A percentile compares a stretch with the other conserved stretches of the same genome.
phyloP scores from a whole-genome alignment of 2,113 vertebrate species.

The Choloepus hoffmanni region DNA sequence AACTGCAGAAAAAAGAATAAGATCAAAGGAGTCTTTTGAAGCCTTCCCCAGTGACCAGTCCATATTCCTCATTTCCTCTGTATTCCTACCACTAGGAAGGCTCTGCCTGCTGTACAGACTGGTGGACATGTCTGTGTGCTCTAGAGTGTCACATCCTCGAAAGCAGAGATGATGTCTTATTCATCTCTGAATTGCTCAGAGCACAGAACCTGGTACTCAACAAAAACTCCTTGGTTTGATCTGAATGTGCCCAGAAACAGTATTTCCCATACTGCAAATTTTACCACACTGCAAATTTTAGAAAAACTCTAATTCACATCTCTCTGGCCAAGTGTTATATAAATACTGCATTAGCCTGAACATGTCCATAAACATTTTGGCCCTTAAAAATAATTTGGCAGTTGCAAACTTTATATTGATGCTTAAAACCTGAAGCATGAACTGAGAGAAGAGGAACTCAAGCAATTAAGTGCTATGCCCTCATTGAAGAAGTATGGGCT shows the following conservation, averaged over 20 bases:
- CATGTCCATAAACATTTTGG: neutral
- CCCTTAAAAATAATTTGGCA: slow-evolving; percentile 18
- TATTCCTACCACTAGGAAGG: neutral
- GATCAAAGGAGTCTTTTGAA: neutral
- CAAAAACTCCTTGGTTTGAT: neutral
- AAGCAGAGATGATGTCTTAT: neutral
- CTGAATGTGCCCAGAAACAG: neutral
- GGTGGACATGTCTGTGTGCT: neutral
- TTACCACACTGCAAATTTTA: neutral
- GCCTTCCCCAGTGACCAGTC: neutral
- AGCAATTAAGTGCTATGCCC: neutral
- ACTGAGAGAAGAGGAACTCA: neutral
- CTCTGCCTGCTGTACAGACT: neutral
- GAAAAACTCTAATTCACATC: neutral
- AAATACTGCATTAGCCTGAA: neutral
- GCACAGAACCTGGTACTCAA: neutral
- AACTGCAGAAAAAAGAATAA: neutral
- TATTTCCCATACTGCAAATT: too few relatives aligned
- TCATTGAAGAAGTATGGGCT: neutral
- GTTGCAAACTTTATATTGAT: neutral
- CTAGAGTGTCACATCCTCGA: neutral
- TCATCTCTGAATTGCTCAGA: neutral
- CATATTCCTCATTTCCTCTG: neutral
- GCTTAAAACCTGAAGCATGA: neutral
- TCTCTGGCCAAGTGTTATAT: neutral